Percentiles rank a stretch among this genome's conserved stretches.
phyloP scores from a whole-genome alignment of 2,113 vertebrate species.

The Bothrops jararaca region DNA sequence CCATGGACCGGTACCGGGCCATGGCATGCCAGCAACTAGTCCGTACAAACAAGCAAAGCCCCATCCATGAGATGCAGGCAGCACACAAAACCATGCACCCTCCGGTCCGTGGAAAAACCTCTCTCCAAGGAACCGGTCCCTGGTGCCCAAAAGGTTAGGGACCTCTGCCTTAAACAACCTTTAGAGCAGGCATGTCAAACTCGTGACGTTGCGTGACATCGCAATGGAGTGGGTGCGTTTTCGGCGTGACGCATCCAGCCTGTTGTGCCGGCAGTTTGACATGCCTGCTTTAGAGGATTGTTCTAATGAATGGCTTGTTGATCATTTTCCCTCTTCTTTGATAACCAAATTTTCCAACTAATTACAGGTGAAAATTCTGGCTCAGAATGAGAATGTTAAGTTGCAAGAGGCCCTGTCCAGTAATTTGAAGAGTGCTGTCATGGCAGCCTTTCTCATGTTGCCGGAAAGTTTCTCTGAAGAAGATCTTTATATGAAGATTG shows the following conservation, averaged over 20 bases:
- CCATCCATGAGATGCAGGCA: too few species aligned
- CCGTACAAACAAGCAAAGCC: too few species aligned
- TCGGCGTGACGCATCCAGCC: too few species aligned
- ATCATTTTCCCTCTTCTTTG: background rate
- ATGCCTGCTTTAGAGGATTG: background rate
- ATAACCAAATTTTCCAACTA: slow-evolving; percentile 8
- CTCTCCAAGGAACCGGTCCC: too few species aligned
- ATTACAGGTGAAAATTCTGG: slow-evolving; percentile 86
- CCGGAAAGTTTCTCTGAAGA: slow-evolving; percentile 93
- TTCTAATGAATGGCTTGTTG: background rate
- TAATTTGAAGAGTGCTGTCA: slow-evolving; percentile 91
- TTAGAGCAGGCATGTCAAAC: background rate
- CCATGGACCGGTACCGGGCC: too few species aligned
- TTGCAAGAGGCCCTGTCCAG: slow-evolving; percentile 79
- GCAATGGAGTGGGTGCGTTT: rapidly evolving
- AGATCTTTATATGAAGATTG: slow-evolving; percentile 88
- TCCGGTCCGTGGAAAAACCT: too few species aligned
- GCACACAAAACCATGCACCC: too few species aligned
- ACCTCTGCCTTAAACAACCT: background rate
- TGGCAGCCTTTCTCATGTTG: slow-evolving; percentile 90
- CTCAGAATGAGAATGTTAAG: slow-evolving; percentile 78
- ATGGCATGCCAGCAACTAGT: too few species aligned
- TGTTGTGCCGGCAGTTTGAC: too few species aligned
- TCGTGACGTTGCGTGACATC: too few species aligned
- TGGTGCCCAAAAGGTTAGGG: too few species aligned